Conservation (phyloP, 2,888 invertebrate genomes). For the Tetragonisca angustula region DNA sequence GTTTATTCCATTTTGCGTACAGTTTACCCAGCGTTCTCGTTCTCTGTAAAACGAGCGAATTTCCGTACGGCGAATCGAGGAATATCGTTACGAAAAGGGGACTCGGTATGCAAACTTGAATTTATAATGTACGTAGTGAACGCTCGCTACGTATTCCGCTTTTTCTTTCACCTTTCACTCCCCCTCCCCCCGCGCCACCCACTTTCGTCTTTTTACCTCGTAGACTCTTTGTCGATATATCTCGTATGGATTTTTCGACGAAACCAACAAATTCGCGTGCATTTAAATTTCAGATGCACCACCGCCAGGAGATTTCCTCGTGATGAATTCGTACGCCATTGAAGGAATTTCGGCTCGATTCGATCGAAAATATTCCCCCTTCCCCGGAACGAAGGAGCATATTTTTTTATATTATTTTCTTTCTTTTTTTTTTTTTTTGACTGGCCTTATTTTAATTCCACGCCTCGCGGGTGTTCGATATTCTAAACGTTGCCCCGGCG, state of each 20-base stretch:
- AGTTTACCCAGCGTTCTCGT: conserved; percentile 49
- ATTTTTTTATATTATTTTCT: too few relatives aligned
- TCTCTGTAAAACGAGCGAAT: conserved; percentile 39
- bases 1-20: conserved; percentile 31
- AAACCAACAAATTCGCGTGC: conserved; percentile 69
- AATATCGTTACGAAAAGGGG: conserved; percentile 68
- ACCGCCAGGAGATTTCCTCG: conserved; percentile 51
- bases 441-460: background rate
- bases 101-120: conserved; percentile 74
- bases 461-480: background rate
- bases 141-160: conserved; percentile 68
- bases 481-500: background rate
- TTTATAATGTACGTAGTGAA: conserved; percentile 70
- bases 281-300: conserved; percentile 76
- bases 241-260: conserved; percentile 67
- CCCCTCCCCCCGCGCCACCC: background rate
- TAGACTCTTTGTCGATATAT: conserved; percentile 68
- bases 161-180: conserved; percentile 26
- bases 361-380: conserved; percentile 23
- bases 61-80: conserved; percentile 54
- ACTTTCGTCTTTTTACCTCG: background rate
- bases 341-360: conserved; percentile 1
- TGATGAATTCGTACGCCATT: conserved; percentile 36
- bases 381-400: background rate
- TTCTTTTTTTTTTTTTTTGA: too few relatives aligned